Percentiles rank a stretch among this genome's conserved stretches.
Evolutionary conservation across 2,113 vertebrate species (phyloP).

Genomic region (Leptosomus discolor): DNA sequence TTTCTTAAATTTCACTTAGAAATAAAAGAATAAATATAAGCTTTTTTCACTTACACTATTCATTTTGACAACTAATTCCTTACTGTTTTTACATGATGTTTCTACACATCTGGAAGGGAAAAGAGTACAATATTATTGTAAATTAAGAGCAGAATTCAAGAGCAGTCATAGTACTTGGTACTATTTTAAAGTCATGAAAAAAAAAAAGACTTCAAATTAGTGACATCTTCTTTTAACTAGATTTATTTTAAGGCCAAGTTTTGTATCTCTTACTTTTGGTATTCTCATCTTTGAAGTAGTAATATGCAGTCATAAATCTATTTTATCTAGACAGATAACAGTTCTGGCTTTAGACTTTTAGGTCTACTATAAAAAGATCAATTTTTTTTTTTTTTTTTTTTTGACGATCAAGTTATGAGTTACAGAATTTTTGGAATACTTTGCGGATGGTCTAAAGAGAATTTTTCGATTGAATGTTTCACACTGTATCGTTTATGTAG

Average conservation of each 20-base stretch:
- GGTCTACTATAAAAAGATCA: neutral
- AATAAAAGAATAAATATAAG: neutral
- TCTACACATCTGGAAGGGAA: neutral
- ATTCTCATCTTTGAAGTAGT: neutral
- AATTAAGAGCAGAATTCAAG: neutral
- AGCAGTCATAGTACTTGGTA: neutral
- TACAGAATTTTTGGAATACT: neutral
- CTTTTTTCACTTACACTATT: neutral
- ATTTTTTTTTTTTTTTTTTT: neutral
- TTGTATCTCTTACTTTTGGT: neutral
- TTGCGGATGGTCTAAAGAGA: neutral
- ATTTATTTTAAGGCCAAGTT: neutral
- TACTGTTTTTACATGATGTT: neutral
- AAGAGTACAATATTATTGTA: neutral
- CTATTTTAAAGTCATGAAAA: neutral
- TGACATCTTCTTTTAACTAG: neutral
- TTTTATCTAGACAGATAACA: neutral
- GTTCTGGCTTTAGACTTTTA: neutral
- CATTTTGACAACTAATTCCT: neutral
- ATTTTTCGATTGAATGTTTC: neutral
- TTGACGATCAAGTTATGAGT: neutral
- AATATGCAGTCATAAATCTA: neutral
- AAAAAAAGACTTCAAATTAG: neutral
- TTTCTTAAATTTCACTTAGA: neutral
- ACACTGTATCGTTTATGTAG: slow-evolving; percentile 66